Conservation (phyloP, 2,888 invertebrate genomes). For the Linyphia triangularis region DNA sequence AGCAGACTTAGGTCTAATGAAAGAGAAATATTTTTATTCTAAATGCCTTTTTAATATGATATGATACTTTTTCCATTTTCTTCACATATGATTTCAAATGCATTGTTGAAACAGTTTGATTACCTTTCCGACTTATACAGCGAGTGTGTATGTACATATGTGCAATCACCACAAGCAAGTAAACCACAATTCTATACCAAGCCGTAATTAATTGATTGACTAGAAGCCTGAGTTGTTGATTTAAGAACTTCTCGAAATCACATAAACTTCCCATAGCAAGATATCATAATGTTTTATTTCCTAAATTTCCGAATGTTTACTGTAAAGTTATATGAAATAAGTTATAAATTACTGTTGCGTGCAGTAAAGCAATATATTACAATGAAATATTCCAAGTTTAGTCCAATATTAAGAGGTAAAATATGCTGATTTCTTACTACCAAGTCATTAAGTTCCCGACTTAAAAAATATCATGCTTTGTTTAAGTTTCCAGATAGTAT, state of each 20-base stretch:
- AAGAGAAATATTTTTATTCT: slow-evolving; percentile 53
- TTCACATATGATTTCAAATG: slow-evolving; percentile 9
- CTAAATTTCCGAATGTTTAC: not conserved
- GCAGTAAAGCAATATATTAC: not conserved
- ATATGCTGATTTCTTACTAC: not conserved
- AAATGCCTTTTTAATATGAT: slow-evolving; percentile 23
- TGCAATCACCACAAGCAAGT: slow-evolving; percentile 50
- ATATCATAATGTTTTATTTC: not conserved
- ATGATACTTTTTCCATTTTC: slow-evolving; percentile 12
- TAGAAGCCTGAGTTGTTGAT: not conserved
- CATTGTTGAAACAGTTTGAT: not conserved
- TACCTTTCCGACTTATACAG: slow-evolving; percentile 21
- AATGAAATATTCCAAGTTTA: not conserved
- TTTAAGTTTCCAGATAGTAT: not conserved
- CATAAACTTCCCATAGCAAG: not conserved
- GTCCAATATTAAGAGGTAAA: not conserved
- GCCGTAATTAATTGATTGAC: not conserved
- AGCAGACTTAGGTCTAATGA: slow-evolving; percentile 8
- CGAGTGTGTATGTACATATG: slow-evolving; percentile 67
- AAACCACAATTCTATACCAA: not conserved
- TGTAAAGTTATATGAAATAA: not conserved
- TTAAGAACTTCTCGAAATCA: not conserved
- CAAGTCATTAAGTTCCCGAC: not conserved
- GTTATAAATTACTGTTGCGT: not conserved
- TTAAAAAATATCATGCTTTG: not conserved